Percentiles rank a stretch among this genome's conserved stretches.
Evolutionary conservation across 2,888 invertebrate genomes (phyloP).

Genomic region (Nephrocerus scutellatus): DNA sequence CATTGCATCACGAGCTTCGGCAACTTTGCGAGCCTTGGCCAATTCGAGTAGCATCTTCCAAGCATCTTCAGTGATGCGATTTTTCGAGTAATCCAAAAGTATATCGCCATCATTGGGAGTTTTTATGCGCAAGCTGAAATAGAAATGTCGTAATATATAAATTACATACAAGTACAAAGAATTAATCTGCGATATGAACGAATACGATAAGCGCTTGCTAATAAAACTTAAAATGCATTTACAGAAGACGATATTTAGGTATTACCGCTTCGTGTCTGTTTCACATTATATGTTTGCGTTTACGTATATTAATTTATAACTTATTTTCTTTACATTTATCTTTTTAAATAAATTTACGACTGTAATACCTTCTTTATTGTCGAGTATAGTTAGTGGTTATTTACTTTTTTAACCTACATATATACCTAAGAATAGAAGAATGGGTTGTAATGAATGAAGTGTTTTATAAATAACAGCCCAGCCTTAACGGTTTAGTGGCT

Average conservation of each 20-base stretch:
- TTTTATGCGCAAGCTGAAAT: slow-evolving; percentile 60
- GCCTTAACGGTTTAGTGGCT: no score
- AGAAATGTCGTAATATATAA: slow-evolving; percentile 11
- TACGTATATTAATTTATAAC: not conserved
- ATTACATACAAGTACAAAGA: slow-evolving; percentile 13
- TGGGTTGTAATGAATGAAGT: no score
- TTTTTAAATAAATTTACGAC: not conserved
- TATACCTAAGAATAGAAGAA: not conserved
- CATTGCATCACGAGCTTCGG: slow-evolving; percentile 84
- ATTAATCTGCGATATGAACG: not conserved
- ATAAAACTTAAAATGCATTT: slow-evolving; percentile 3
- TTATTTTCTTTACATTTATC: not conserved
- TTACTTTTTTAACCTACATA: not conserved
- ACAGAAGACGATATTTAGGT: not conserved
- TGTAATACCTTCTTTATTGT: not conserved
- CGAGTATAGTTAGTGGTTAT: not conserved
- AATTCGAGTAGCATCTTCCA: slow-evolving; percentile 70
- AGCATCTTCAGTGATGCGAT: slow-evolving; percentile 74
- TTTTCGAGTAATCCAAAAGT: slow-evolving; percentile 94
- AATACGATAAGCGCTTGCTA: not conserved
- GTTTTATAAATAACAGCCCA: no score
- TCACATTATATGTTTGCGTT: not conserved
- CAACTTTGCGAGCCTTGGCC: slow-evolving; percentile 75
- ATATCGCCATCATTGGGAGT: slow-evolving; percentile 86
- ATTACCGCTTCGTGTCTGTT: no score